Evolutionary conservation across 1,140 invertebrate species (phyloP).

Genomic region (Brachionus rubens): DNA sequence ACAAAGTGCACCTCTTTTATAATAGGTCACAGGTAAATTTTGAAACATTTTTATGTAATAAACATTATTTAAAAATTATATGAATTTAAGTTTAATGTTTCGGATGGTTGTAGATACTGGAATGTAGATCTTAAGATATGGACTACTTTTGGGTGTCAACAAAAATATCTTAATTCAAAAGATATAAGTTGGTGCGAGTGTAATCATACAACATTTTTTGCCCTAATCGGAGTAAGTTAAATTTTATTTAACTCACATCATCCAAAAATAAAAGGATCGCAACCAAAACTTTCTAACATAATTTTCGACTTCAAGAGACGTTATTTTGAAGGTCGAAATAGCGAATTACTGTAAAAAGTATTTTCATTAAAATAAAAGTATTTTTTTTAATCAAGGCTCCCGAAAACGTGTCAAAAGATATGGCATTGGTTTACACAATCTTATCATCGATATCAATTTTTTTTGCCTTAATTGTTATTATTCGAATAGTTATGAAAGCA

Average conservation of each 20-base stretch:
- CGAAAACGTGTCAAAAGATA: neutral
- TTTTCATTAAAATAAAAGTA: too few species aligned
- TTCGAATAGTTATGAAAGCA: neutral
- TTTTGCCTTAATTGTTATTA: neutral
- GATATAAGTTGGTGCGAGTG: constrained; percentile 7
- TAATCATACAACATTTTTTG: constrained; percentile 32
- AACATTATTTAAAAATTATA: neutral
- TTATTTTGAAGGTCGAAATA: too few species aligned
- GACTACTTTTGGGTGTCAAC: neutral
- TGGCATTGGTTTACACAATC: neutral
- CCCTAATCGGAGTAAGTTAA: neutral
- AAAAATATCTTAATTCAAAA: neutral
- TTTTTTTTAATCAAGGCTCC: too few species aligned
- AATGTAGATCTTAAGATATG: neutral
- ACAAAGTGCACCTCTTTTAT: neutral
- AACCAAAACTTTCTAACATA: too few species aligned
- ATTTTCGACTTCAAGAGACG: too few species aligned
- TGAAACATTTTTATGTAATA: neutral
- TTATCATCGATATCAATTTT: constrained; percentile 15
- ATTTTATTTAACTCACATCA: too few species aligned
- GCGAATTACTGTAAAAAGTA: too few species aligned
- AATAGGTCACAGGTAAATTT: neutral
- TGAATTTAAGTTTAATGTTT: neutral
- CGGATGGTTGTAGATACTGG: constrained; percentile 2
- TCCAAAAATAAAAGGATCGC: too few species aligned